phyloP scores from a whole-genome alignment of 2,888 invertebrate species.

The Leucoma salicis region DNA sequence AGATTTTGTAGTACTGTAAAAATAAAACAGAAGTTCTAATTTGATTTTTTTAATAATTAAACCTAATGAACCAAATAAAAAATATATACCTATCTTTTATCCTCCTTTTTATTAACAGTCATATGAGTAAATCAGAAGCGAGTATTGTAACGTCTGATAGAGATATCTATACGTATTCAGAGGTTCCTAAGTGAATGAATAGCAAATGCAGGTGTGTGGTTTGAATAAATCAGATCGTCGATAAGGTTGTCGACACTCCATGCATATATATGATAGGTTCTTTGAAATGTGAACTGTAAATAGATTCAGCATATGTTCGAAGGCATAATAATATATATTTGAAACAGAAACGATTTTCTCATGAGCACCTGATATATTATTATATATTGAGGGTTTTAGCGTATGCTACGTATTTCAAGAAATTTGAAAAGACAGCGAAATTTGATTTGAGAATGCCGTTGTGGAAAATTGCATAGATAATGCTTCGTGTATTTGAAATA shows the following conservation, averaged over 20 bases:
- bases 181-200: conserved; percentile 48
- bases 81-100: not conserved
- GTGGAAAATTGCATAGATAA: too few relatives aligned
- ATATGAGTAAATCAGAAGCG: conserved; percentile 34
- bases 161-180: conserved; percentile 35
- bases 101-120: conserved; percentile 12
- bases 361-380: not conserved
- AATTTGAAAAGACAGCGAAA: too few relatives aligned
- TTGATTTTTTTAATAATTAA: not conserved
- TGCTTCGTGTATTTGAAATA: too few relatives aligned
- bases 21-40: not conserved
- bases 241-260: conserved; percentile 55
- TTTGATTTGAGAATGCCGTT: too few relatives aligned
- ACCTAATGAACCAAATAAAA: too few relatives aligned
- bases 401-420: too few relatives aligned
- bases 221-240: conserved; percentile 57
- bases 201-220: conserved; percentile 54
- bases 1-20: conserved; percentile 6
- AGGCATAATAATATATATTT: not conserved
- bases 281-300: conserved; percentile 19
- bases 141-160: conserved; percentile 47
- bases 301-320: conserved; percentile 9
- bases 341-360: not conserved
- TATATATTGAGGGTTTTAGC: too few relatives aligned
- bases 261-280: conserved; percentile 12